Conservation (phyloP, 2,113 vertebrate genomes). For the Acanthochromis polyacanthus region DNA sequence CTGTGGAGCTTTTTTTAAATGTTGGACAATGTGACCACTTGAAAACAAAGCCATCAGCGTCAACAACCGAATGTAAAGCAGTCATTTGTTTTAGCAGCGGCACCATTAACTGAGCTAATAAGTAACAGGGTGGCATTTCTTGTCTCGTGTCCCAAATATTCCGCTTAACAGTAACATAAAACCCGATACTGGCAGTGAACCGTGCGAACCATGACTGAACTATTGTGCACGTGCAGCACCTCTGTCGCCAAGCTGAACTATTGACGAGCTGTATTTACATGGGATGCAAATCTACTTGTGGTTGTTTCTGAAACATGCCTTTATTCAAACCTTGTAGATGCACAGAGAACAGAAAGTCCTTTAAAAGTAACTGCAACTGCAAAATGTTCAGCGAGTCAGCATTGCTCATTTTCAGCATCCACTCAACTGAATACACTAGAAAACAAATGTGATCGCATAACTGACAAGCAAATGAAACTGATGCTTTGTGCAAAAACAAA, state of each 20-base stretch:
- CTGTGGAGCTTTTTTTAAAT: background rate
- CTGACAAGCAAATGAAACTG: background rate
- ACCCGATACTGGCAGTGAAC: background rate
- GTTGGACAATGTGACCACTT: background rate
- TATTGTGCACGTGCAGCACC: slow-evolving; percentile 2
- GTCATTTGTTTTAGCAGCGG: background rate
- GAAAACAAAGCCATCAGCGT: background rate
- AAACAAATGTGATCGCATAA: background rate
- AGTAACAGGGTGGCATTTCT: background rate
- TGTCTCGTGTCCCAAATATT: background rate
- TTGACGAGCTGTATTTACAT: slow-evolving; percentile 65
- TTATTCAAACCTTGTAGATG: slow-evolving; percentile 24
- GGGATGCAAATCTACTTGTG: slow-evolving; percentile 68
- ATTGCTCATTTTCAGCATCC: background rate
- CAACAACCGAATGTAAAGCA: background rate
- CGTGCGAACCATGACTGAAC: slow-evolving; percentile 18
- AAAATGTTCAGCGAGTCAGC: background rate
- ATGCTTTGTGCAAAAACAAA: slow-evolving; percentile 16
- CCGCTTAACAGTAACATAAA: slow-evolving; percentile 11
- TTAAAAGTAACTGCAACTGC: background rate
- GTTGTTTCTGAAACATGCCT: slow-evolving; percentile 31
- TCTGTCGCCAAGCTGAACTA: slow-evolving; percentile 33
- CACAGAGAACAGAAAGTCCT: background rate
- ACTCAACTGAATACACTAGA: background rate
- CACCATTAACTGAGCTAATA: background rate